Evolutionary conservation across 2,113 vertebrate genomes (phyloP).

Genomic region (Strix uralensis): DNA sequence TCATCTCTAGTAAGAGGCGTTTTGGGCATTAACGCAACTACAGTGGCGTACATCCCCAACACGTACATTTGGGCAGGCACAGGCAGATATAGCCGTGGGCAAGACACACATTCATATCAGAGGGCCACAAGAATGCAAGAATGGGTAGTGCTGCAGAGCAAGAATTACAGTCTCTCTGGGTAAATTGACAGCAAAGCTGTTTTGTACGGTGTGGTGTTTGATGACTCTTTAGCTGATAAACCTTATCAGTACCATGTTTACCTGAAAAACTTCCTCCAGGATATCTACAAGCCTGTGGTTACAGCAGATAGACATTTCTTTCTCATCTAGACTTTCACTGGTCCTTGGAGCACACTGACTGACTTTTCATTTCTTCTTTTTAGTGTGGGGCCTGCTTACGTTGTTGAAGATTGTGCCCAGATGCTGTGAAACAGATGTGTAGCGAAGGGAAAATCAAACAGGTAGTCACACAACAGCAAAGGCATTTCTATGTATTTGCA

Average conservation of each 20-base stretch:
- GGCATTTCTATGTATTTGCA: neutral
- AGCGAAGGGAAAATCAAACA: neutral
- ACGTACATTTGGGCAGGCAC: neutral
- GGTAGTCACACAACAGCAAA: conserved; percentile 1
- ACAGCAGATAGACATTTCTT: neutral
- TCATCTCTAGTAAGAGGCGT: neutral
- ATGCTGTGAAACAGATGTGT: conserved; percentile 2
- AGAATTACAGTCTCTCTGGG: neutral
- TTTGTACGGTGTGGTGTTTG: neutral
- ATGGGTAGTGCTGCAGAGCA: neutral
- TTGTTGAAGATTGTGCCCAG: conserved; percentile 3
- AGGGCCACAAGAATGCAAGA: neutral
- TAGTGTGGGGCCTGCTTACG: neutral
- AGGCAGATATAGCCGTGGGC: neutral
- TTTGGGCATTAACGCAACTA: neutral
- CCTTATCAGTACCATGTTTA: neutral
- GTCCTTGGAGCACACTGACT: neutral
- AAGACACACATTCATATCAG: neutral
- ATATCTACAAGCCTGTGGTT: neutral
- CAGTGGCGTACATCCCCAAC: neutral
- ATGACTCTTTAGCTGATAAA: neutral
- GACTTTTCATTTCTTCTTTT: conserved; percentile 18
- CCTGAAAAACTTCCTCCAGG: neutral
- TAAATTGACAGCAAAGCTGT: neutral
- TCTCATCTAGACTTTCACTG: neutral